Percentiles rank a stretch among this genome's conserved stretches.
These are phyloP conservation scores for Sorex araneus DNA, from an alignment of 2,113 vertebrate genomes.

Conservation along the genomic window DNA sequence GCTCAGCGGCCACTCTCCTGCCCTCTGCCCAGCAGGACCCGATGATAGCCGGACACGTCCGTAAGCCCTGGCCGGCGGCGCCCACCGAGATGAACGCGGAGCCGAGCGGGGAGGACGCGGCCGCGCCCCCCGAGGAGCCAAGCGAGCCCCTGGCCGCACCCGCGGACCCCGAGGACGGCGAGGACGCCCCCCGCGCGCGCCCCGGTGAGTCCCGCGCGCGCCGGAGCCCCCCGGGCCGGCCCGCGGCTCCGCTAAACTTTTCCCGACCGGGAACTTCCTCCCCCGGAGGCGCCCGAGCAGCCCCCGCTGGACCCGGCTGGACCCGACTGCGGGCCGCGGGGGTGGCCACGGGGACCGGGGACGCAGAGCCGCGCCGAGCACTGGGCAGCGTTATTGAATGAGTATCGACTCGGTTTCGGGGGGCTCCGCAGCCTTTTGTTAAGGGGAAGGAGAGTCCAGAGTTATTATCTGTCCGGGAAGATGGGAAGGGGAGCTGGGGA, in stretches of 20 bases:
- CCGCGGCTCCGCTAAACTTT: conserved; percentile 71
- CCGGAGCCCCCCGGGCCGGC: conserved; percentile 87
- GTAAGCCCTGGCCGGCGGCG: conserved; percentile 98
- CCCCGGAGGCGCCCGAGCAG: no score
- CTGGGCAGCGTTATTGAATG: conserved; percentile 76
- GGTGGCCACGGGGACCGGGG: conserved; percentile 29
- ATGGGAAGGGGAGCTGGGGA: conserved; percentile 65
- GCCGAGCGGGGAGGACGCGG: conserved; percentile 97
- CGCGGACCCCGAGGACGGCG: conserved; percentile 95
- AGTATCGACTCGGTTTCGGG: conserved; percentile 64
- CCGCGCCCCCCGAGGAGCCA: conserved; percentile 97
- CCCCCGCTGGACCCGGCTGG: conserved; percentile 33
- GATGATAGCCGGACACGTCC: conserved; percentile 99
- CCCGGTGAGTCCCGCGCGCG: conserved; percentile 95
- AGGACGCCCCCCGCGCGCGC: conserved; percentile 97
- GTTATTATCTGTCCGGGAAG: conserved; percentile 79
- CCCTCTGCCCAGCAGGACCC: conserved; percentile 93
- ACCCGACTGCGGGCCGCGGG: background rate
- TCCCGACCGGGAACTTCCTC: conserved; percentile 76
- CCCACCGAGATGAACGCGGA: conserved; percentile 98
- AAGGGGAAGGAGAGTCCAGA: conserved; percentile 77
- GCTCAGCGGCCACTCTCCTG: conserved; percentile 90
- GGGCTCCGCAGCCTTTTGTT: conserved; percentile 75
- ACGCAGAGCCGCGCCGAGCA: conserved; percentile 54
- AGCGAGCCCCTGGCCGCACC: conserved; percentile 96